These are phyloP conservation scores for Cotesia vestalis DNA, from an alignment of 1,140 invertebrate species.

Conservation along the genomic window DNA sequence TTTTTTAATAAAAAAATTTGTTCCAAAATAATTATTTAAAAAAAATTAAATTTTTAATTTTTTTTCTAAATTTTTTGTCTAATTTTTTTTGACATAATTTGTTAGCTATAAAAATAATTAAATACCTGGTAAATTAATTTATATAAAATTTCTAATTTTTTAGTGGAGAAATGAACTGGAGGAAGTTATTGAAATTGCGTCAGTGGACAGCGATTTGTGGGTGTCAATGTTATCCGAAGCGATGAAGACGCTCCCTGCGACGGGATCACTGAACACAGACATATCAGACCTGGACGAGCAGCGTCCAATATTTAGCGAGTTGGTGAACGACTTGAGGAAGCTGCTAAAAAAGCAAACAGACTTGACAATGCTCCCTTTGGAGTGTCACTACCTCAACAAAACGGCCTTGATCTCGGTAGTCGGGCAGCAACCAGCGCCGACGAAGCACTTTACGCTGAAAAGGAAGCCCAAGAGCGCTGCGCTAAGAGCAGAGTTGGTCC, in stretches of 20 bases:
- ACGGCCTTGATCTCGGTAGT: constrained; percentile 87
- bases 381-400: constrained; percentile 97
- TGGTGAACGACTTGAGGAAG: constrained; percentile 87
- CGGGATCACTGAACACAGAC: constrained; percentile 88
- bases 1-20: no score
- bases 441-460: constrained; percentile 94
- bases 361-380: constrained; percentile 87
- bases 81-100: no score
- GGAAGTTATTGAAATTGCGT: constrained; percentile 91
- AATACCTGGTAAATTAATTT: no score
- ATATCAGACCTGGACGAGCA: constrained; percentile 87
- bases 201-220: constrained; percentile 93
- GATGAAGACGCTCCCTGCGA: constrained; percentile 90
- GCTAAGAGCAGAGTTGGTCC: constrained; percentile 86
- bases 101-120: no score
- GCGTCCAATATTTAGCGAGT: constrained; percentile 87
- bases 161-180: constrained; percentile 94
- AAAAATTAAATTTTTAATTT: no score
- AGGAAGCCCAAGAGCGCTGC: constrained; percentile 95
- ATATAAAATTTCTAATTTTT: constrained; percentile 46
- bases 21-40: no score
- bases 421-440: constrained; percentile 71
- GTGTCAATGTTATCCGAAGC: constrained; percentile 96
- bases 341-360: constrained; percentile 87
- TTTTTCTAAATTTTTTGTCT: no score